Base-by-base conservation (phyloP, 2,888 invertebrate species). In the Lithophane ornitopus region DNA sequence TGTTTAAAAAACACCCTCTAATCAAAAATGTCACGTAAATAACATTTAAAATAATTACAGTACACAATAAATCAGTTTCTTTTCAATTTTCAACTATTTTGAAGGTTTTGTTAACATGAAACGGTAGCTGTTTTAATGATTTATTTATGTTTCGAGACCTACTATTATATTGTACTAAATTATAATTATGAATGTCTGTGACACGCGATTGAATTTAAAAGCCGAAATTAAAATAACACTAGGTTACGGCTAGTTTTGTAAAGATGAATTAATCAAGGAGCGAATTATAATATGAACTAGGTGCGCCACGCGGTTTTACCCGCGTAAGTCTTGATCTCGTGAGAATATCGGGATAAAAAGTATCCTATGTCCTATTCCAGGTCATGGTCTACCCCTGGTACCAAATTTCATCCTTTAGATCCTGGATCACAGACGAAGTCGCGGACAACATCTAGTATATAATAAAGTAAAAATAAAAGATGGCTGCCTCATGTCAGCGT, bases 161-260 rank as follows among this genome's bases (percentile, higher is more conserved):
- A 77, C 81, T 80, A 83, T 84, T 84, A 87, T 76, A 82, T 63
- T 78, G 78, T 76, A 82, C 59, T 84, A 71, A 82, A 82, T 81
- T 82, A 71, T 69, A 76, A 70, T 80, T 82, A 76, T 74, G 66
- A 78, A 78, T 65, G 54, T 41, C 56, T 83, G 56, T 61, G 76
- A 78, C 81, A 84, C 80, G 80, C 84, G 46, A 82, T 28, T 63
- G 52, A 67, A 72, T 73, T 61, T 41, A 82, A 85, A 67, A 58
- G 14, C 26, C 39, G 2, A 85, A 74, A 73, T 73, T 61, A 73
- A 70, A 70, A 59, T 70, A 70, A 70, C 16, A 63, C 46, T 56
- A 39, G 16, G 14, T 52, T 68, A 28, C 1, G 11, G 22, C 14
- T 26, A 22, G 19, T 52, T 26, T 34, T 41, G 6, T 46, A 11